Evolutionary conservation across 2,888 invertebrate genomes (phyloP), one percentile per base, ranked within the genome.

Genomic region (Mamestra brassicae): DNA sequence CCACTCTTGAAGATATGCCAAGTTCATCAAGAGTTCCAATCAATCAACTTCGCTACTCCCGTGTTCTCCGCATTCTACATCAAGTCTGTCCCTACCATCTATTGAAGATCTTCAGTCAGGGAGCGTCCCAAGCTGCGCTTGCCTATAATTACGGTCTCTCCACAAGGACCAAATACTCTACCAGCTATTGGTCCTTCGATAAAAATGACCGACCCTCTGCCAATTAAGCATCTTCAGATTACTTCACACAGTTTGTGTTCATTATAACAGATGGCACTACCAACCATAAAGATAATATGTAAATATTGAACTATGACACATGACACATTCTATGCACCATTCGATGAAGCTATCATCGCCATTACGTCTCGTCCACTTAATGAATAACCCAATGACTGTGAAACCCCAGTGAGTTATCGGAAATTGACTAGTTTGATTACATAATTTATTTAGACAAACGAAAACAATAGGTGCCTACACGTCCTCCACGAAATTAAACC

Each of bases 251-350:
- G 45, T 64, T 60, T 15, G n/a, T 11, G 36, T n/a, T n/a, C 7
- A 6, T 38, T 4, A 63, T 34, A 71, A 76, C 60, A 77, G 76
- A 76, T 77, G 76, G 63, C 76, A 2, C 38, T 42, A 7, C 34
- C 34, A 38, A 10, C 26, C 15, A 38, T 15, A n/a, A 26, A 26
- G 26, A 26, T 26, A 26, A 26, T 26, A 26, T 26, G 26, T 2
- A 54, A 61, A 17, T 6, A 45, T 26, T 58, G 1, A 52, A 65
- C n/a, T 34, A 7, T 34, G 34, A 15, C 0, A 4, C 5, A 34
- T 73, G 52, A 61, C 52, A 6, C n/a, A n/a, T 60, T 50, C 6
- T 38, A 38, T 38, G 38, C 38, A 38, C 38, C 5, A 2, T 38
- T 38, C 38, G 38, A 38, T 5, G 38, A 38, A n/a, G 17, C 36